Percentiles rank a stretch among this genome's conserved stretches.
Conservation (phyloP, 2,113 vertebrate genomes). For the western clawed frog (Xenopus tropicalis) region DNA sequence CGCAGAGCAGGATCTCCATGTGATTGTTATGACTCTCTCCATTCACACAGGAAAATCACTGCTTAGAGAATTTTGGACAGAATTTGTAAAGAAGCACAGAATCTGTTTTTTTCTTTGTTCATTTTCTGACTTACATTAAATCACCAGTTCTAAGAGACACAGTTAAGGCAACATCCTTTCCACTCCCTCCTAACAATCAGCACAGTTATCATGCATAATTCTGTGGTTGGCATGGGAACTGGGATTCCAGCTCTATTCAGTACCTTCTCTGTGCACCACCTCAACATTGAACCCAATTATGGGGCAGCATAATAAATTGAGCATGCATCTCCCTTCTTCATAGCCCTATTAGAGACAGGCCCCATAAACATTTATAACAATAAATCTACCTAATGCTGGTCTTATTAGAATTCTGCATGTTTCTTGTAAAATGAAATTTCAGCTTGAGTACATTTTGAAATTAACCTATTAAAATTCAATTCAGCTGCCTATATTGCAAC, state of each 20-base stretch:
- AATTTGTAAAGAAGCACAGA: conserved; percentile 33
- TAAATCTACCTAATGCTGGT: conserved; percentile 44
- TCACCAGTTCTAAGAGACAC: conserved; percentile 31
- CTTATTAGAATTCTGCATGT: conserved; percentile 45
- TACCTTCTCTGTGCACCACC: conserved; percentile 39
- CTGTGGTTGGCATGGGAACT: conserved; percentile 41
- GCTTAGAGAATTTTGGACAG: conserved; percentile 4
- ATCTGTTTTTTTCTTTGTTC: conserved; percentile 31
- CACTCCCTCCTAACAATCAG: conserved; percentile 43
- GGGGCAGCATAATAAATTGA: conserved; percentile 40
- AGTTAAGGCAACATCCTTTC: conserved; percentile 38
- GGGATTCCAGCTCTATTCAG: conserved; percentile 34
- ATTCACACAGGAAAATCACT: conserved; percentile 7
- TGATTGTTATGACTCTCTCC: not conserved
- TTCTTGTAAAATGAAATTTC: conserved; percentile 53
- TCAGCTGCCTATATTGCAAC: conserved; percentile 48
- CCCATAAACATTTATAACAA: conserved; percentile 49
- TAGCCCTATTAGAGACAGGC: conserved; percentile 23
- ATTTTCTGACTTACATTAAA: conserved; percentile 35
- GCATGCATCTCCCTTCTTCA: conserved; percentile 34
- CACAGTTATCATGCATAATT: conserved; percentile 43
- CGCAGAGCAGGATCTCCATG: not conserved
- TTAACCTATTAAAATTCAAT: conserved; percentile 57
- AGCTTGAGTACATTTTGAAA: conserved; percentile 55
- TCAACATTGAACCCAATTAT: conserved; percentile 46